Percentiles rank a stretch among this genome's conserved stretches.
Conservation (phyloP, 2,888 invertebrate species). For the Tiliacea aurago region DNA sequence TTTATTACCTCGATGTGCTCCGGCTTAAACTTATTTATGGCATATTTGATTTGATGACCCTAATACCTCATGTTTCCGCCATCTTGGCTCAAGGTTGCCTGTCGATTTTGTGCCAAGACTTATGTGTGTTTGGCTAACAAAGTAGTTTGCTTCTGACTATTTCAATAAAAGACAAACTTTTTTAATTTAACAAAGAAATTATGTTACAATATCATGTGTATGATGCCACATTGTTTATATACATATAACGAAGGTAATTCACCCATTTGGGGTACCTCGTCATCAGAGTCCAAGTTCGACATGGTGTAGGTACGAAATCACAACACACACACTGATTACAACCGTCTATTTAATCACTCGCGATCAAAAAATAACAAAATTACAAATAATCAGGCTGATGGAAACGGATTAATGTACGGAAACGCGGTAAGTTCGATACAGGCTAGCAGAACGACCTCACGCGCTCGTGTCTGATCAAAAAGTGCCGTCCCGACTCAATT, state of each 20-base stretch:
- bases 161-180: not conserved
- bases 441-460: conserved; percentile 5
- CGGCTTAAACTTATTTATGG: conserved; percentile 38
- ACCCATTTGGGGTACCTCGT: not conserved
- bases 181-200: not conserved
- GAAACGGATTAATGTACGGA: not conserved
- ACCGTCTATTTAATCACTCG: not conserved
- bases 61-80: conserved; percentile 16
- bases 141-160: not conserved
- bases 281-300: not conserved
- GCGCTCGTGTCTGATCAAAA: not conserved
- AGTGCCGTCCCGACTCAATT: no score
- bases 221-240: not conserved
- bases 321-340: not conserved
- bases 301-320: not conserved
- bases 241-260: no score
- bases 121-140: conserved; percentile 8
- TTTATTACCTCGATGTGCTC: conserved; percentile 34
- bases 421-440: not conserved
- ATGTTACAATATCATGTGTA: not conserved
- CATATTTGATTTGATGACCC: conserved; percentile 40
- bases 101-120: conserved; percentile 2
- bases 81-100: conserved; percentile 28
- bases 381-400: not conserved
- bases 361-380: not conserved